Evolutionary conservation across 2,113 vertebrate genomes (phyloP).

Genomic region (Protobothrops flavoviridis): DNA sequence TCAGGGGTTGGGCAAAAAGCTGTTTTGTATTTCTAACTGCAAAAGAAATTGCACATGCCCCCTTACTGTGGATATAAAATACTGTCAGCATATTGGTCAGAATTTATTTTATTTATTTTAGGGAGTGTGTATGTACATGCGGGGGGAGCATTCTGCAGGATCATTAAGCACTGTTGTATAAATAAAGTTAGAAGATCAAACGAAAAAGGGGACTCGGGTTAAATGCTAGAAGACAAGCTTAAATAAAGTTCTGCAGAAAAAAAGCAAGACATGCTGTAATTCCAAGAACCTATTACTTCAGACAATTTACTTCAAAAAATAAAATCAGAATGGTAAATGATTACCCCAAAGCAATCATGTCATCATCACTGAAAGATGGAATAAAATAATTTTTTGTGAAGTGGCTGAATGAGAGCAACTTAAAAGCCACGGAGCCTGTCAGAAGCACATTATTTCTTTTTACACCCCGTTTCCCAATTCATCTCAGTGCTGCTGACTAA

Average conservation of each 20-base stretch:
- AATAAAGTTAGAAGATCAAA: constrained; percentile 87
- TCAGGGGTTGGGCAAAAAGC: constrained; percentile 65
- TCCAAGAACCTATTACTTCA: constrained; percentile 91
- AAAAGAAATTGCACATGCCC: constrained; percentile 76
- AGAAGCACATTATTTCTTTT: constrained; percentile 92
- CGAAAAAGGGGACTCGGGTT: constrained; percentile 81
- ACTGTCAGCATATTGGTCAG: constrained; percentile 74
- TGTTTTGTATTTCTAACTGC: constrained; percentile 79
- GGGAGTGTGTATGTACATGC: constrained; percentile 37
- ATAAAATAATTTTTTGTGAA: constrained; percentile 99
- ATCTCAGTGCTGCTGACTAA: constrained; percentile 89
- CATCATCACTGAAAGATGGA: constrained; percentile 99
- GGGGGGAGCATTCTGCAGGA: constrained; percentile 66
- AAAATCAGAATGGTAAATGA: constrained; percentile 99
- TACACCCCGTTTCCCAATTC: constrained; percentile 90
- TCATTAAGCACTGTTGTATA: constrained; percentile 87
- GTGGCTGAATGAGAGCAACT: constrained; percentile 98
- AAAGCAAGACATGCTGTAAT: constrained; percentile 85
- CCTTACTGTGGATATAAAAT: constrained; percentile 81
- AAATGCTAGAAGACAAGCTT: constrained; percentile 84
- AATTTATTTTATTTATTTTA: constrained; percentile 53
- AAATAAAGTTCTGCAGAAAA: constrained; percentile 83
- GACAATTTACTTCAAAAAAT: constrained; percentile 96
- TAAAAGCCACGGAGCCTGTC: constrained; percentile 95
- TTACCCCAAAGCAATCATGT: constrained; percentile 99